phyloP scores from a whole-genome alignment of 2,113 vertebrate species.

The Labeo catla region DNA sequence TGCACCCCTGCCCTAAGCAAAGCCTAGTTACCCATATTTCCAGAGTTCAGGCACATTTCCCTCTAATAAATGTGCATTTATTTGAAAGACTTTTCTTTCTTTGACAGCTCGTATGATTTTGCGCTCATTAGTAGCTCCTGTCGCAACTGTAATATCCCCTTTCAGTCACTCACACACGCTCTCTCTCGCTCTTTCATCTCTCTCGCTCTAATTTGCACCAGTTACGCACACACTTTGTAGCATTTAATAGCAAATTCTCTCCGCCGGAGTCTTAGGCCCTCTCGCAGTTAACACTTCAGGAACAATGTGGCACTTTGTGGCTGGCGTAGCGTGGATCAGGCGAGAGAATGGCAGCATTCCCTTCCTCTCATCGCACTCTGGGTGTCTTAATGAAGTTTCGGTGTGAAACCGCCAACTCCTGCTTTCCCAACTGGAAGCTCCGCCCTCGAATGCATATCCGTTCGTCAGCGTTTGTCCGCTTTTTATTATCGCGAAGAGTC shows the following conservation, averaged over 20 bases:
- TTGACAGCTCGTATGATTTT: constrained; percentile 44
- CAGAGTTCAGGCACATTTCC: constrained; percentile 30
- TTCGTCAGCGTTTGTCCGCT: constrained; percentile 21
- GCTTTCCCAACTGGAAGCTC: constrained; percentile 6
- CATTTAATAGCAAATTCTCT: constrained; percentile 64
- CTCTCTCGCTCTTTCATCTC: constrained; percentile 2
- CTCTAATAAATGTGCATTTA: constrained; percentile 42
- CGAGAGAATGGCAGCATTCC: constrained; percentile 24
- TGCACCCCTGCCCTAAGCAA: constrained; percentile 31
- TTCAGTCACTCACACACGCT: constrained; percentile 30
- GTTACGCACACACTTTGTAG: constrained; percentile 38
- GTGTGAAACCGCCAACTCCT: constrained; percentile 5
- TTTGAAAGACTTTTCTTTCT: constrained; percentile 22
- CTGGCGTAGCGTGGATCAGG: constrained; percentile 57
- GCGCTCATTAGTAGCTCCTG: constrained; percentile 18
- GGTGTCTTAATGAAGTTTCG: constrained; percentile 24
- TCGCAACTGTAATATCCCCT: constrained; percentile 26
- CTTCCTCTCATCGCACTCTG: constrained; percentile 5
- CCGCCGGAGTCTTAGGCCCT: constrained; percentile 65
- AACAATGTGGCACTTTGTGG: constrained; percentile 65
- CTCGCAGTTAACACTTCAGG: constrained; percentile 56
- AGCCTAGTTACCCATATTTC: constrained; percentile 1
- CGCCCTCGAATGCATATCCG: not conserved
- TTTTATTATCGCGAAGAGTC: not conserved
- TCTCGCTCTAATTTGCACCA: not conserved